Evolutionary conservation across 53 echinoderm and acorn worm species (phyloP), one percentile per base, ranked within the genome.

Genomic region (Holothuria scabra): DNA sequence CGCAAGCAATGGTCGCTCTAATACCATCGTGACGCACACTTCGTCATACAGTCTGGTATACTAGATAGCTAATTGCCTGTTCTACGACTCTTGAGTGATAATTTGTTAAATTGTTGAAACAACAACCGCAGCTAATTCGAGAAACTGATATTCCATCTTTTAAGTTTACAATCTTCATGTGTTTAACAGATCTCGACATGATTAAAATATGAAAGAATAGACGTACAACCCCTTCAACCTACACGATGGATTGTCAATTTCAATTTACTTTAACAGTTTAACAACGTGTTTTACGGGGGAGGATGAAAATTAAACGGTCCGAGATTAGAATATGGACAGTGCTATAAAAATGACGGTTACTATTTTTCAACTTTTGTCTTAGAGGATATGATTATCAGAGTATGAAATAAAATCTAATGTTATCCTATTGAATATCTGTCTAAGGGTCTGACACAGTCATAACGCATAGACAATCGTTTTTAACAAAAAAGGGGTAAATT

Each of bases 111-210:
- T 72, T 72, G 72, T 72, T 72, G 72, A 72, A 72, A 72, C 72
- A 72, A 72, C 72, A 72, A 72, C 72, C 72, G 48, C 22, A 44
- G 19, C 34, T 72, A 72, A 72, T 72, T 72, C 44, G 72, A 18
- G 72, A 72, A 72, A 72, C 46, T 44, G 72, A 72, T 72, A 72
- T 72, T 72, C 46, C 44, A 72, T 72, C 72, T 72, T 72, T 72
- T 38, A 25, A 72, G 72, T 72, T 72, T 72, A 72, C 72, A 72
- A 72, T 72, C 48, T 72, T 44, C 72, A 44, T 72, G 72, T 72
- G 72, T 72, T 72, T 72, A 72, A 72, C 72, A 72, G 72, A 72
- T 72, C 72, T 72, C 48, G 46, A 46, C 72, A 72, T 72, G 72
- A 72, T 72, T 72, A 72, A 72, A 72, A 38, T 72, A 72, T 72